Base-by-base conservation (phyloP, 2,113 vertebrate species). In the Dromaius novaehollandiae region DNA sequence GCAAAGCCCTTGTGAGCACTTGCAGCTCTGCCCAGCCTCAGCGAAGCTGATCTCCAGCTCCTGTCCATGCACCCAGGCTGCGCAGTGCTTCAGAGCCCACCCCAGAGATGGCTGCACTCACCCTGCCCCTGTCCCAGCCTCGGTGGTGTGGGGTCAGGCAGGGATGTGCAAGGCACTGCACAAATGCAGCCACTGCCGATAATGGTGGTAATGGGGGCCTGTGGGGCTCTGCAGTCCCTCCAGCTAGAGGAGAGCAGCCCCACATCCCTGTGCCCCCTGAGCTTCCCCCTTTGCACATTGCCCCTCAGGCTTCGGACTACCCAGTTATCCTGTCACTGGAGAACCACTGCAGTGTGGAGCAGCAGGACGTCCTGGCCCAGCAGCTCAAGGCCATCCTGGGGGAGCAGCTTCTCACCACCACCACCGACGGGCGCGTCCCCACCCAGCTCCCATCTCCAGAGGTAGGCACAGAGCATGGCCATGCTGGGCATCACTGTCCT, bases 261-360 rank as follows among this genome's bases (percentile, higher is more conserved):
- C 56, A 19, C 17, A 9, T 18, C 55, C 55, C 55, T 32, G 55
- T 18, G 28, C 46, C 28, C 28, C 55, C 55, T 17, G 55, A 9
- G 28, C 55, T 56, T 56, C 55, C 34, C 24, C 53, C 38, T 36
- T n/a, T 73, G 20, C 53, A 16, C 1, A 0, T 82, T 75, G 42
- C 19, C 92, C 28, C 51, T 18, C 89, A 99, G 99, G 96, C 89
- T 1, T 99, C 99, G 0, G 98, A 99, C 68, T 99, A 99, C 87
- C 99, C 99, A 0, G 97, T 99, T 63, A 99, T 99, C 91, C 92
- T 99, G 92, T 99, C 99, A 11, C 96, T 99, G 68, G 99, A 99
- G 97, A 99, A 99, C 94, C 99, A 99, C 95, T 99, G 99, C 80
- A 97, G 98, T n/a, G 85, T 98, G 90, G 99, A 99, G 90, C 99